phyloP scores from a whole-genome alignment of 1,140 invertebrate species.

The Platyura marginata region DNA sequence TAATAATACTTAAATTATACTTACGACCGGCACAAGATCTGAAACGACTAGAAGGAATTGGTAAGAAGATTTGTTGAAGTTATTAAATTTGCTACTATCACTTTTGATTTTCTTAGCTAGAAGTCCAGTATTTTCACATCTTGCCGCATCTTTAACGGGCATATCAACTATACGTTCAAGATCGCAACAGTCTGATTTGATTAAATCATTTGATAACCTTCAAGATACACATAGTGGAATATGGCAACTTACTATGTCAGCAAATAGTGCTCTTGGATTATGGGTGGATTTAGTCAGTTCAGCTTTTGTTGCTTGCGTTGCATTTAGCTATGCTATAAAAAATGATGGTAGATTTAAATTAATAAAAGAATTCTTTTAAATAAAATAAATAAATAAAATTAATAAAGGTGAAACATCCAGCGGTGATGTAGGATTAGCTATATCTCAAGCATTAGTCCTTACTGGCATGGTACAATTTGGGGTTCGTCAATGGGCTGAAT shows the following conservation, averaged over 20 bases:
- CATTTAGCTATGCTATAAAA: conserved; percentile 34
- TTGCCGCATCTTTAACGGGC: conserved; percentile 59
- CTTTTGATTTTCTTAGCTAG: conserved; percentile 28
- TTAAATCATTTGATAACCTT: conserved; percentile 45
- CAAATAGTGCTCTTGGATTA: conserved; percentile 45
- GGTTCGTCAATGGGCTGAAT: conserved; percentile 63
- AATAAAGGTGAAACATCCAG: conserved; percentile 28
- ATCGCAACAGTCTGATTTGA: conserved; percentile 40
- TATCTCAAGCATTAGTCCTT: conserved; percentile 63
- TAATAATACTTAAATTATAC: conserved; percentile 51
- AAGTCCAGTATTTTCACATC: conserved; percentile 67
- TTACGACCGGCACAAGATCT: conserved; percentile 57
- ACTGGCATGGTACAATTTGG: conserved; percentile 76
- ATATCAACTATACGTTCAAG: conserved; percentile 64
- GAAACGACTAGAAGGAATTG: conserved; percentile 59
- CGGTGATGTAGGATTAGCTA: conserved; percentile 55
- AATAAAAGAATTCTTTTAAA: not conserved
- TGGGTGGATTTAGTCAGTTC: conserved; percentile 52
- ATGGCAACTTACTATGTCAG: conserved; percentile 39
- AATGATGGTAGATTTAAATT: conserved; percentile 14
- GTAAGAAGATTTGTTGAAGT: conserved; percentile 25
- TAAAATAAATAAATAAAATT: conserved; percentile 3
- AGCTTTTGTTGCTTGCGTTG: conserved; percentile 36
- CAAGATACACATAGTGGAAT: conserved; percentile 44
- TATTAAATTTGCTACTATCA: not conserved